Percentiles rank a stretch among this genome's conserved stretches.
phyloP scores from a whole-genome alignment of 2,888 invertebrate genomes.

The Lasioglossum marginatum region DNA sequence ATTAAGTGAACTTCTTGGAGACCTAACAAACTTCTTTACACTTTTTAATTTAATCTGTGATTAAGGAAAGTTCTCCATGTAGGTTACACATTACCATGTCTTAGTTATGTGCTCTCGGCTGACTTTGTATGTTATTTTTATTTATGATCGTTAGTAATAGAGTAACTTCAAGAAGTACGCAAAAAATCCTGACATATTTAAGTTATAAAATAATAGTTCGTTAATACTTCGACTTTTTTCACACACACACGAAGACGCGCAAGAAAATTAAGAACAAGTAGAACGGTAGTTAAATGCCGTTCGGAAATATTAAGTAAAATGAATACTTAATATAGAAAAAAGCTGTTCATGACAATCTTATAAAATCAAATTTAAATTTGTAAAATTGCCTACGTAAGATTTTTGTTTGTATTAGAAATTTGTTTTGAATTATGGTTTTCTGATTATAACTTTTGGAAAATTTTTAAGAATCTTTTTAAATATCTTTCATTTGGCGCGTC shows the following conservation, averaged over 20 bases:
- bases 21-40: constrained; percentile 57
- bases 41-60: constrained; percentile 63
- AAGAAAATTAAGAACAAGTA: constrained; percentile 17
- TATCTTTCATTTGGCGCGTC: constrained; percentile 42
- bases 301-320: constrained; percentile 4
- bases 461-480: not conserved
- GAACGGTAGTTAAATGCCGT: not conserved
- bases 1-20: constrained; percentile 60
- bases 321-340: constrained; percentile 14
- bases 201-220: constrained; percentile 22
- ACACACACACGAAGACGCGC: constrained; percentile 12
- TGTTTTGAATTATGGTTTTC: not conserved
- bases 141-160: constrained; percentile 55
- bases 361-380: constrained; percentile 14
- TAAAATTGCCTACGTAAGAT: not conserved
- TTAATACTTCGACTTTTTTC: constrained; percentile 34
- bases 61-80: constrained; percentile 61
- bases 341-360: constrained; percentile 44
- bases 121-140: constrained; percentile 47
- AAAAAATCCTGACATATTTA: constrained; percentile 37
- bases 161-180: constrained; percentile 21
- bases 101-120: constrained; percentile 51
- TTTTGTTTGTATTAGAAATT: not conserved
- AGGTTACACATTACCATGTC: constrained; percentile 24
- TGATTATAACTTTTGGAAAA: constrained; percentile 4